Conservation (phyloP, 2,113 vertebrate species). For the Perca flavescens region DNA sequence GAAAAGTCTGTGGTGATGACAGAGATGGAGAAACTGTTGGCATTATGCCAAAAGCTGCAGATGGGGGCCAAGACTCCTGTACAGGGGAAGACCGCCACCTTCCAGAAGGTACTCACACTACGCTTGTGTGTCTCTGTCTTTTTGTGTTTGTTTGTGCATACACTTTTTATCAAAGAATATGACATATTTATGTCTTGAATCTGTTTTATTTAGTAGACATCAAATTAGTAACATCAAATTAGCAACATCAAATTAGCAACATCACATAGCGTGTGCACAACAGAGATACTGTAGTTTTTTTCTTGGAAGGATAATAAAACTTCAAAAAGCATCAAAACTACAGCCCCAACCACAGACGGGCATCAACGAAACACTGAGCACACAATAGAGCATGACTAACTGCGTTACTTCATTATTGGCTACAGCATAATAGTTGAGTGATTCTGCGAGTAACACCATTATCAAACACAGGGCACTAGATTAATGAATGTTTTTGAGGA, state of each 20-base stretch:
- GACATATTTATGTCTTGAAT: not conserved
- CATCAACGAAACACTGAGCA: slow-evolving; percentile 4
- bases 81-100: slow-evolving; percentile 93
- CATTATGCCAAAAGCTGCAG: slow-evolving; percentile 92
- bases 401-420: slow-evolving; percentile 29
- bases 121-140: not conserved
- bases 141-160: not conserved
- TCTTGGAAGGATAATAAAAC: slow-evolving; percentile 5
- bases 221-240: slow-evolving; percentile 15
- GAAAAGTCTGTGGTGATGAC: slow-evolving; percentile 89
- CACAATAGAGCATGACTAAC: slow-evolving; percentile 24
- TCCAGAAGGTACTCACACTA: slow-evolving; percentile 89
- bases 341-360: not conserved
- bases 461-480: slow-evolving; percentile 22
- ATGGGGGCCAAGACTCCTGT: slow-evolving; percentile 87
- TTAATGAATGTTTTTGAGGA: slow-evolving; percentile 54
- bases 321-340: slow-evolving; percentile 23
- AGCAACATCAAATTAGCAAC: not conserved
- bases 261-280: not conserved
- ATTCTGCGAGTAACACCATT: slow-evolving; percentile 43
- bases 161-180: not conserved
- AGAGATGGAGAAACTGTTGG: slow-evolving; percentile 92
- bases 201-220: slow-evolving; percentile 3
- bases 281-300: not conserved
- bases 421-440: slow-evolving; percentile 31